These are phyloP conservation scores for Saguinus midas DNA, from an alignment of 2,113 vertebrate genomes.

Conservation along the genomic window DNA sequence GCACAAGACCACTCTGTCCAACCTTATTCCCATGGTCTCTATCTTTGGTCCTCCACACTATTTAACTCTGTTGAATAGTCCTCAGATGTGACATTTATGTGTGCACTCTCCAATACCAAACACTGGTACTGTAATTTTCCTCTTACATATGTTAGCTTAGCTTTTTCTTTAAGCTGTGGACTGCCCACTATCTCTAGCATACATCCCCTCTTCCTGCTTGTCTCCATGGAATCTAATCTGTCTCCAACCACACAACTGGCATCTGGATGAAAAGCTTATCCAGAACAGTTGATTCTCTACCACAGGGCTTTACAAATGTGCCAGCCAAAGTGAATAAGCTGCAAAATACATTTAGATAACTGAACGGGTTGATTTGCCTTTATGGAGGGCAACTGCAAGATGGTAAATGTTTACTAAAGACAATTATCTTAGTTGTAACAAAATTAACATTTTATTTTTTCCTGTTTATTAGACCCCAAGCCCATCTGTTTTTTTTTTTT, in stretches of 20 bases:
- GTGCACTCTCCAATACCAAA: background rate
- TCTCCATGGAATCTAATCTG: background rate
- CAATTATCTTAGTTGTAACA: background rate
- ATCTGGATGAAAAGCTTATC: background rate
- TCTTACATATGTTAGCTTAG: background rate
- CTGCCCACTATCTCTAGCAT: background rate
- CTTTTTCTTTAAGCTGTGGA: background rate
- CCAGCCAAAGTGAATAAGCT: background rate
- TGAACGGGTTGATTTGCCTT: background rate
- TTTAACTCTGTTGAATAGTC: background rate
- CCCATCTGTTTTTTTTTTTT: background rate
- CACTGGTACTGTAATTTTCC: background rate
- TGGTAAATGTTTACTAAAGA: conserved; percentile 19
- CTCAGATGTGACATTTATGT: background rate
- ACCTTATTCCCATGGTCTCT: background rate
- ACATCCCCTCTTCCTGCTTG: background rate
- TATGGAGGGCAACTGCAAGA: background rate
- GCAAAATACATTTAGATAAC: background rate
- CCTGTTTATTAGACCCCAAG: background rate
- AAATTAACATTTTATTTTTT: background rate
- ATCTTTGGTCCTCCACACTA: background rate
- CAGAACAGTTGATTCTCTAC: background rate
- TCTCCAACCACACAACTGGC: background rate
- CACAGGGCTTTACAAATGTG: background rate
- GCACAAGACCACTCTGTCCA: background rate